Percentiles rank a stretch among this genome's conserved stretches.
Conservation (phyloP, 2,113 vertebrate genomes). For the Zosterops hypoxanthus region DNA sequence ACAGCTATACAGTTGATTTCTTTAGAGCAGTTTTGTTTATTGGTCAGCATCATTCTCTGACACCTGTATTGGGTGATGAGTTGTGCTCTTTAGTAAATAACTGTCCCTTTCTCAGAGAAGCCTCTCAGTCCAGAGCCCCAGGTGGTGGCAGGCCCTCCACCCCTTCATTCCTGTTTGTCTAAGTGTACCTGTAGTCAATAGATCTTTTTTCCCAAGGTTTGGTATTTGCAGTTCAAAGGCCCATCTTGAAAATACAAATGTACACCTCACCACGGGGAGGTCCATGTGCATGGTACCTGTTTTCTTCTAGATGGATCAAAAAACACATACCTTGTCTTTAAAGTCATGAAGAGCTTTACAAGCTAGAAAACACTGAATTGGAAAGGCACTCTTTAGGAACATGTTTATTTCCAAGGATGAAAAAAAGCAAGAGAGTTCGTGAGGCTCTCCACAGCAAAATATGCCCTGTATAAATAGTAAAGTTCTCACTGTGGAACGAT, state of each 20-base stretch:
- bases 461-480: not conserved
- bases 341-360: not conserved
- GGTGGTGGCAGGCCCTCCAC: not conserved
- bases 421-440: not conserved
- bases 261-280: not conserved
- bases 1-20: not conserved
- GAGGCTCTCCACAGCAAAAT: not conserved
- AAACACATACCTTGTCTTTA: not conserved
- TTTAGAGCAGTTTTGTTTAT: not conserved
- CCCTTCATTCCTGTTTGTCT: not conserved
- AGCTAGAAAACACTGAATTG: not conserved
- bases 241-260: not conserved
- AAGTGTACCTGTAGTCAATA: fast-evolving
- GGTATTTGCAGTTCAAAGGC: not conserved
- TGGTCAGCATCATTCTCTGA: not conserved
- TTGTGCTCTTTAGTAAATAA: not conserved
- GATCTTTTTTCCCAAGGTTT: not conserved
- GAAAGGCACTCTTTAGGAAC: not conserved
- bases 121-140: not conserved
- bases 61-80: not conserved
- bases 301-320: not conserved
- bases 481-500: not conserved
- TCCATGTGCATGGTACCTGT: fast-evolving
- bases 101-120: not conserved
- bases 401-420: not conserved